Base-by-base conservation (phyloP, 2,888 invertebrate genomes). In the Drosophila leonis region DNA sequence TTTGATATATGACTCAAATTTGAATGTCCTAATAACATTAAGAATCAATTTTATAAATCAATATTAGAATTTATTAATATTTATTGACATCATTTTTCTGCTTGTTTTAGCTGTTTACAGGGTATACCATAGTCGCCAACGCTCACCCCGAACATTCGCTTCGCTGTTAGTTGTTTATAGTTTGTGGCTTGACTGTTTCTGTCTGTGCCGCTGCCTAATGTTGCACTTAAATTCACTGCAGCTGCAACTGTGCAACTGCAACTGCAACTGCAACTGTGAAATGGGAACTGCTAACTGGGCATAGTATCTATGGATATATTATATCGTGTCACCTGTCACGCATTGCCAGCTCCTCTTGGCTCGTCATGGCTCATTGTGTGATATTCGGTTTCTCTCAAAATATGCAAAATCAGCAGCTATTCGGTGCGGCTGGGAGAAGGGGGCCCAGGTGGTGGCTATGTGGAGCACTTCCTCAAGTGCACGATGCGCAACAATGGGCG, bases 401-500 rank as follows among this genome's bases (percentile, higher is more conserved):
- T 79, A 82, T 87, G 88, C 82, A 65, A 85, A 82, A 60, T 74
- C 75, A 75, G 76, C 75, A 64, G 48, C 51, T 51, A 27, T 35
- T 18, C 24, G 27, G 15, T 10, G 18, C 9, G 9, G 39, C 20
- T 0, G n/a, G 7, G 33, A 6, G 31, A 29, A 4, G n/a, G 27
- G 33, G 35, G 13, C 13, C 15, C 41, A 31, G 18, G 57, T 46
- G 54, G 39, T 15, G 49, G 63, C 52, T 62, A 84, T 77, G 74
- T 89, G 84, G 89, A 77, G 74, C 84, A 89, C 82, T 89, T 89
- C 89, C 87, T 81, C 84, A 74, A 81, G 76, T 79, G 83, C 72
- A 72, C 83, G 83, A 86, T 86, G 78, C 89, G 83, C 83, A 83
- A 88, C 83, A 88, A 88, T 80, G 80, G 83, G 51, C 68, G 73